A percentile compares a stretch with the other conserved stretches of the same genome.
phyloP scores from a whole-genome alignment of 1,140 invertebrate species.

The Dendrolimus punctatus region DNA sequence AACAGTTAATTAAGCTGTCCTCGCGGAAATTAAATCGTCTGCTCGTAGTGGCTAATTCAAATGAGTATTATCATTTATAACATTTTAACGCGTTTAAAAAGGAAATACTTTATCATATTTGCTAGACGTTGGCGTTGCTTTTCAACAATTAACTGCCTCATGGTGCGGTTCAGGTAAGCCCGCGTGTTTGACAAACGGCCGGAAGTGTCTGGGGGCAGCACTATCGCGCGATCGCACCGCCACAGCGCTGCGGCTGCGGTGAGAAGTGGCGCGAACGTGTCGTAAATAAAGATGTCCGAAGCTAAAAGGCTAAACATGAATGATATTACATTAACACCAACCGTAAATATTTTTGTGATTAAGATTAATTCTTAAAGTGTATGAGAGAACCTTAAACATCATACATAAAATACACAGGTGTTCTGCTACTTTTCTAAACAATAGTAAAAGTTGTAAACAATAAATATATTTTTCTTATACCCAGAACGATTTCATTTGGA shows the following conservation, averaged over 20 bases:
- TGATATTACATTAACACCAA: constrained; percentile 34
- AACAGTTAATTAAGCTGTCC: too few relatives aligned
- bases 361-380: too few relatives aligned
- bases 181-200: constrained; percentile 49
- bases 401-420: too few relatives aligned
- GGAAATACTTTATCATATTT: constrained; percentile 58
- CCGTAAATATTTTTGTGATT: too few relatives aligned
- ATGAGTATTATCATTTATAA: constrained; percentile 27
- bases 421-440: too few relatives aligned
- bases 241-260: constrained; percentile 7
- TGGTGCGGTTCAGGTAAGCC: constrained; percentile 38
- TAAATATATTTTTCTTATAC: too few relatives aligned
- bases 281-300: constrained; percentile 52
- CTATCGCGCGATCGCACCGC: constrained; percentile 33
- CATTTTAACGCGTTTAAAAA: constrained; percentile 23
- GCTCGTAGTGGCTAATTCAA: not conserved
- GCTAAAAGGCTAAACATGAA: constrained; percentile 33
- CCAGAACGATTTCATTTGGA: too few relatives aligned
- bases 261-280: constrained; percentile 42
- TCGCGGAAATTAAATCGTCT: too few relatives aligned
- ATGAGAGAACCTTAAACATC: too few relatives aligned
- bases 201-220: constrained; percentile 32
- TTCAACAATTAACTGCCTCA: constrained; percentile 52
- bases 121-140: constrained; percentile 42
- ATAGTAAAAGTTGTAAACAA: too few relatives aligned